These are phyloP conservation scores for Lithobates pipiens DNA, from an alignment of 2,797 vertebrate genomes.

Conservation along the genomic window DNA sequence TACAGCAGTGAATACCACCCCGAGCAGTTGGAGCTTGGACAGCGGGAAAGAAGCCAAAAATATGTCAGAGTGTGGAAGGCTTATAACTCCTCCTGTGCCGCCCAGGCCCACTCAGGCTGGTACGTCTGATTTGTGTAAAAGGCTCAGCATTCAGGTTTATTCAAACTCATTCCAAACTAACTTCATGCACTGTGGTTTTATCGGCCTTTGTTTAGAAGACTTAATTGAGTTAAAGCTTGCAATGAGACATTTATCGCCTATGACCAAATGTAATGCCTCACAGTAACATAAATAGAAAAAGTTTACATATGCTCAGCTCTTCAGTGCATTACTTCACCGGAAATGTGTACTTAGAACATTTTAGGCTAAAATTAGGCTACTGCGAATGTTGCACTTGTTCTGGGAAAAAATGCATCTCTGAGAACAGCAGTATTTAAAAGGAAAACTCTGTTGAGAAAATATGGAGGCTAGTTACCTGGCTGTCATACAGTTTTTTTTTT, in stretches of 20 bases:
- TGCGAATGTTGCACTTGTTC: not conserved
- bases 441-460: not conserved
- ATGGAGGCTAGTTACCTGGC: too few relatives aligned
- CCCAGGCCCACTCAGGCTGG: conserved; percentile 92
- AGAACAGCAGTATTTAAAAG: not conserved
- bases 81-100: conserved; percentile 91
- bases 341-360: not conserved
- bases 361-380: too few relatives aligned
- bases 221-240: not conserved
- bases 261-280: not conserved
- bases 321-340: not conserved
- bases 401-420: not conserved
- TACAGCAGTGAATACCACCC: conserved; percentile 87
- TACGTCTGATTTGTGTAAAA: conserved; percentile 70
- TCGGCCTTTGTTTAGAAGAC: conserved; percentile 11
- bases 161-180: not conserved
- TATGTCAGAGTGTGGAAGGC: conserved; percentile 87
- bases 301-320: not conserved
- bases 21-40: conserved; percentile 98
- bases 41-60: conserved; percentile 88
- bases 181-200: conserved; percentile 8
- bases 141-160: not conserved
- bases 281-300: not conserved
- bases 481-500: too few relatives aligned
- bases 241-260: not conserved